phyloP scores from a whole-genome alignment of 2,888 invertebrate genomes.

The Coelogynopora nodosa region DNA sequence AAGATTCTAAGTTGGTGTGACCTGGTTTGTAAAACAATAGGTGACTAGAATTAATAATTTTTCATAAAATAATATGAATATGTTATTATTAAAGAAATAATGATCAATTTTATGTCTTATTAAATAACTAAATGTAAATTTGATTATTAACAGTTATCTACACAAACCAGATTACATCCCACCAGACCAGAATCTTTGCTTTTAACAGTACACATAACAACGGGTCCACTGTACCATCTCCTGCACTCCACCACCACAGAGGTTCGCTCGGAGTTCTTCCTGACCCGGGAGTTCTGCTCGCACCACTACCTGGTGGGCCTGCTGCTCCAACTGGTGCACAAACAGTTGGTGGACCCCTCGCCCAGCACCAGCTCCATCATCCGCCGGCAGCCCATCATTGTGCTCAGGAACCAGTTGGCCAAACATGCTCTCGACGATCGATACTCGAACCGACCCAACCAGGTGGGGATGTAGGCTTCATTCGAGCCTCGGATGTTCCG shows the following conservation, averaged over 20 bases:
- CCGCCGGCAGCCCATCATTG: slow-evolving; percentile 75
- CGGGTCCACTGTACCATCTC: neutral
- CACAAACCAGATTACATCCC: too few relatives aligned
- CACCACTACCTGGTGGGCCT: slow-evolving; percentile 86
- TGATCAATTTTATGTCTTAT: too few relatives aligned
- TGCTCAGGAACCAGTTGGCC: slow-evolving; percentile 78
- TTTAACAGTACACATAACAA: slow-evolving; percentile 5
- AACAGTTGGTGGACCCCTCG: slow-evolving; percentile 65
- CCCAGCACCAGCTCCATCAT: neutral
- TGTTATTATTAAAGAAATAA: too few relatives aligned
- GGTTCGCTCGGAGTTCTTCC: slow-evolving; percentile 57
- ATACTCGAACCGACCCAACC: slow-evolving; percentile 72
- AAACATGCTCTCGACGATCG: slow-evolving; percentile 91
- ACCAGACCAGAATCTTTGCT: too few relatives aligned
- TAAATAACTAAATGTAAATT: too few relatives aligned
- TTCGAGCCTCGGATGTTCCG: slow-evolving; percentile 89
- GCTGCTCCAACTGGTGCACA: slow-evolving; percentile 68
- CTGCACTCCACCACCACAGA: neutral
- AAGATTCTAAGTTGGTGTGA: too few relatives aligned
- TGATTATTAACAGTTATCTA: too few relatives aligned
- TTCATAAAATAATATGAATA: too few relatives aligned
- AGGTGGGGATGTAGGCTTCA: slow-evolving; percentile 78
- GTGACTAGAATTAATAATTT: too few relatives aligned
- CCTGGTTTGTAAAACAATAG: too few relatives aligned
- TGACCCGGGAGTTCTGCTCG: slow-evolving; percentile 78